Evolutionary conservation across 2,113 vertebrate genomes (phyloP).

Genomic region (Lota lota): DNA sequence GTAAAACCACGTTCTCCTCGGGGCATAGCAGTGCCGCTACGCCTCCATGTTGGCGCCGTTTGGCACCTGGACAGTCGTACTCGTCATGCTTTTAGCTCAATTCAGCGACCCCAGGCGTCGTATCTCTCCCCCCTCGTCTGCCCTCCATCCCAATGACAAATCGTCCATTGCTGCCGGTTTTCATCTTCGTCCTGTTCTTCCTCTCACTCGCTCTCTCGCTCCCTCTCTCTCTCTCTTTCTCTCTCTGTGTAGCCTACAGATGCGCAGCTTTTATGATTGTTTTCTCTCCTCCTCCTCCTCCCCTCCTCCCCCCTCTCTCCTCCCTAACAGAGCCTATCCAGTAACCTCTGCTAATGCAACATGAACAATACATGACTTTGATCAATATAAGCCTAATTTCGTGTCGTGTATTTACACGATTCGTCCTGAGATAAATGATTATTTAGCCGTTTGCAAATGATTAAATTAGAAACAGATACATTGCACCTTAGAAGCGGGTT

Average conservation of each 20-base stretch:
- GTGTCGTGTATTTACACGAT: too few relatives aligned
- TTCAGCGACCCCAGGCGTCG: conserved; percentile 2
- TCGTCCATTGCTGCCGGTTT: conserved; percentile 40
- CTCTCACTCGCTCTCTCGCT: conserved; percentile 20
- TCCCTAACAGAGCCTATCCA: neutral
- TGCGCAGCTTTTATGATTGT: conserved; percentile 1
- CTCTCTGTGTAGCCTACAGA: neutral
- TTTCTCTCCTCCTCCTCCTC: neutral
- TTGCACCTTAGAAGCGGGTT: too few relatives aligned
- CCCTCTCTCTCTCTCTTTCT: conserved; percentile 5
- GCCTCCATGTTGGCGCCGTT: conserved; percentile 64
- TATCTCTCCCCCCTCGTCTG: conserved; percentile 18
- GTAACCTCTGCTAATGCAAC: neutral
- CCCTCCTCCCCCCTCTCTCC: neutral
- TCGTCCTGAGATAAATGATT: too few relatives aligned
- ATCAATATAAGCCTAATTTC: too few relatives aligned
- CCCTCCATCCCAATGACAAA: conserved; percentile 38
- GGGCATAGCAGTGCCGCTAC: conserved; percentile 49
- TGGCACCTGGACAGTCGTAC: conserved; percentile 28
- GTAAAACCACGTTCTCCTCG: conserved; percentile 48
- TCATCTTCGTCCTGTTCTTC: conserved; percentile 54
- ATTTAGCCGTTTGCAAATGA: too few relatives aligned
- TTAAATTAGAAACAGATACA: too few relatives aligned
- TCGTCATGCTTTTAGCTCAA: conserved; percentile 33
- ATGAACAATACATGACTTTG: neutral